These are phyloP conservation scores for Eumaeus atala DNA, from an alignment of 1,140 invertebrate species.

Conservation along the genomic window DNA sequence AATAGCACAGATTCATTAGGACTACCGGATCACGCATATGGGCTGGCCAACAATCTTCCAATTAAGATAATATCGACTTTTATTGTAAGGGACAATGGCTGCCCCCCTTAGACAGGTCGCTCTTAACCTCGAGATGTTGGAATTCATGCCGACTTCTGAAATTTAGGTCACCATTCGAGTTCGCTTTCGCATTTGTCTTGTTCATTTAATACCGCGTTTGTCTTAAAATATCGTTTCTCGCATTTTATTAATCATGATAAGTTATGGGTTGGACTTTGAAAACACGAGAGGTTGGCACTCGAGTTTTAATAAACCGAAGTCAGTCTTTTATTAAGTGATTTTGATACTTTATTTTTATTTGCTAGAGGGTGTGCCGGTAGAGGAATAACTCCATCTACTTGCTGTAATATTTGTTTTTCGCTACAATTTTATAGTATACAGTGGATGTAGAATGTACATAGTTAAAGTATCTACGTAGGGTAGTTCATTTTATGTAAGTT, in stretches of 20 bases:
- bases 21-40: neutral
- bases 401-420: no score
- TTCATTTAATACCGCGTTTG: slow-evolving; percentile 3
- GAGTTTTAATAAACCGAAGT: no score
- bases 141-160: slow-evolving; percentile 9
- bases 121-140: neutral
- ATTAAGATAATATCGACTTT: slow-evolving; percentile 7
- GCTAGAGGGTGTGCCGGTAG: no score
- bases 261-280: no score
- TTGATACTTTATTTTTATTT: no score
- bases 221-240: neutral
- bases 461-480: no score
- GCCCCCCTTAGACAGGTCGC: neutral
- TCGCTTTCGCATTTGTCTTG: slow-evolving; percentile 4
- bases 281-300: no score
- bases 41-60: neutral
- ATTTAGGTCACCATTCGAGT: neutral
- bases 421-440: no score
- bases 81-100: neutral
- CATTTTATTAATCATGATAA: slow-evolving; percentile 1
- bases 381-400: no score
- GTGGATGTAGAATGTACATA: no score
- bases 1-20: neutral
- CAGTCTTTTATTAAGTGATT: no score
- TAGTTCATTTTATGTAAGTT: no score